Conservation (phyloP, 2,888 invertebrate genomes). For the Tridacna gigas region DNA sequence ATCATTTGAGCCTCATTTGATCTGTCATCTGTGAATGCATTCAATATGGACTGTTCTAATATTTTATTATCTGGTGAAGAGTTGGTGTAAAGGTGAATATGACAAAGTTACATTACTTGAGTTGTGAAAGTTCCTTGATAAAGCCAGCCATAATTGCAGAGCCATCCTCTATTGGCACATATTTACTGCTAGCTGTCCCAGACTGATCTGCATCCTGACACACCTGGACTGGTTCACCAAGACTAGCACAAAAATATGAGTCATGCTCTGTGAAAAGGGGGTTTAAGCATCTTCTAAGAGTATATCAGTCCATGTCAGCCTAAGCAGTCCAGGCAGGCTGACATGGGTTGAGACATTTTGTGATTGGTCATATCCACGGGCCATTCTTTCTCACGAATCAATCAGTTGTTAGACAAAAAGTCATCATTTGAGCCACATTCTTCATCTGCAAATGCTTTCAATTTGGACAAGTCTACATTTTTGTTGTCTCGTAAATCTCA, state of each 20-base stretch:
- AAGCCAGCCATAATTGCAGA: constrained; percentile 13
- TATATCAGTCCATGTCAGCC: too few species aligned
- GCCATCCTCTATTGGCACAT: constrained; percentile 3
- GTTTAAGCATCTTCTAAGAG: neutral
- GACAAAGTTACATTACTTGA: neutral
- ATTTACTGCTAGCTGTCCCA: neutral
- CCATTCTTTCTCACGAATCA: too few species aligned
- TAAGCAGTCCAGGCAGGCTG: too few species aligned
- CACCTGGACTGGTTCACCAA: neutral
- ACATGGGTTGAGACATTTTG: too few species aligned
- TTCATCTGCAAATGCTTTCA: too few species aligned
- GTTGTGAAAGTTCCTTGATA: constrained; percentile 1
- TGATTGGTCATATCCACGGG: too few species aligned
- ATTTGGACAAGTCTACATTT: too few species aligned
- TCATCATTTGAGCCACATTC: too few species aligned
- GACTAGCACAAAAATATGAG: too few species aligned
- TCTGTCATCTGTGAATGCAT: neutral
- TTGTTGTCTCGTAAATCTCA: too few species aligned
- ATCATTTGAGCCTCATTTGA: neutral
- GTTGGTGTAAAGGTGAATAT: neutral
- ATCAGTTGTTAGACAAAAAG: too few species aligned
- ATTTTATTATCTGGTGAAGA: neutral
- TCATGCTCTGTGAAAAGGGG: neutral
- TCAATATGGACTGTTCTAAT: neutral
- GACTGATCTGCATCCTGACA: neutral